Conservation (phyloP, 1,140 invertebrate species). For the Pemphigus obesinymphae region DNA sequence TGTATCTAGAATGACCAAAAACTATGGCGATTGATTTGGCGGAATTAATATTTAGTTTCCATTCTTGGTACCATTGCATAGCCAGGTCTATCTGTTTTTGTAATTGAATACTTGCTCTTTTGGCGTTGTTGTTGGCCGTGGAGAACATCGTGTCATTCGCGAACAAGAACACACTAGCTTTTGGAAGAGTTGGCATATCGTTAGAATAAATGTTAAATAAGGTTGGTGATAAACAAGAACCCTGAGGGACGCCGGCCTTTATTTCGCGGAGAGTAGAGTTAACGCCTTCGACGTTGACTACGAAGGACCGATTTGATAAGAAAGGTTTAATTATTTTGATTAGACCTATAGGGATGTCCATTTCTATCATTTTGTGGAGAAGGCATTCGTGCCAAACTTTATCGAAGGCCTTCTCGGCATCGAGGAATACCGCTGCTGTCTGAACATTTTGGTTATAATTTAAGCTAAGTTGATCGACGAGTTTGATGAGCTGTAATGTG, state of each 20-base stretch:
- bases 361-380: not conserved
- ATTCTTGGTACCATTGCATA: too few species aligned
- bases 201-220: too few species aligned
- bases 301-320: not conserved
- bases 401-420: not conserved
- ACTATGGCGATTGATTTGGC: too few species aligned
- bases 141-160: too few species aligned
- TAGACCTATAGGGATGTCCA: not conserved
- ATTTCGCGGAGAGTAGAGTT: not conserved
- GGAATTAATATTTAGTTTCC: too few species aligned
- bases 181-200: too few species aligned
- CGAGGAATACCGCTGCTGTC: not conserved
- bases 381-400: not conserved
- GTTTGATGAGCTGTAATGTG: constrained; percentile 40
- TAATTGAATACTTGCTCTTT: too few species aligned
- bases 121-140: too few species aligned
- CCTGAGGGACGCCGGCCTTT: not conserved
- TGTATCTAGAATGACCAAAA: too few species aligned
- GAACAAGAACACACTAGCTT: too few species aligned
- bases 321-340: not conserved
- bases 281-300: not conserved
- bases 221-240: not conserved
- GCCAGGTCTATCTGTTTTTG: too few species aligned
- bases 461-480: constrained; percentile 23
- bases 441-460: not conserved